Evolutionary conservation across 2,888 invertebrate species (phyloP), one percentile per base, ranked within the genome.

Genomic region (Punctoribates punctum): DNA sequence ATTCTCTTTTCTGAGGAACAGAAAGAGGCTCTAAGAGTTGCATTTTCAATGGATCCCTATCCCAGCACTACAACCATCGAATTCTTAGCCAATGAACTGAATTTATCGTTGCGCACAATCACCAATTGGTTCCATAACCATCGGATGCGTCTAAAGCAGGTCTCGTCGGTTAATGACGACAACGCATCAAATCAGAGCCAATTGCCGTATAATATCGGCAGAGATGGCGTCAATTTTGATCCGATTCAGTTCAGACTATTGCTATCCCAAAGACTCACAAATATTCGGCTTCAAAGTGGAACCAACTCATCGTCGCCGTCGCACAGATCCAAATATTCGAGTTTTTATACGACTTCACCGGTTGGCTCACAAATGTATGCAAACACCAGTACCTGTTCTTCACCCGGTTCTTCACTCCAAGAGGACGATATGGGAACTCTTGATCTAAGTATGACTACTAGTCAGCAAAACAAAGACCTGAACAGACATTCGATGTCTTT

Each of bases 121-220:
- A 96, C 96, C 78, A 99, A 99, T 85, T 99, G 99, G 99, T 99
- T 99, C 88, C 98, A 99, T 87, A 99, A 99, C 84, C 97, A 99
- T 84, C 90, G 99, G 81, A 99, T 99, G 95, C 89, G 99, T 79
- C 88, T 96, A 83, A 97, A 97, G 85, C 93, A 94, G 83, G 60
- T 77, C 9, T 57, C 70, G 25, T 73, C 25, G 11, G 42, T 5
- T 38, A 25, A 62, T 29, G 74, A 76, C 25, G 76, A 74, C 42
- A 73, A 73, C 46, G 73, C 29, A 1, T 60, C 72, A 11, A 76
- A 74, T 51, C 92, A 93, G 60, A 75, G 77, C 42, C 77, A 79
- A 29, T 42, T 77, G 54, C 79, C 25, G 65, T 79, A 73, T 54
- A 73, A 73, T 75, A 78, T 75, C 34, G 79, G 76, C 48, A 76